These are phyloP conservation scores for Parapristionchus giblindavisi DNA, from an alignment of 2,888 invertebrate species.

Conservation along the genomic window DNA sequence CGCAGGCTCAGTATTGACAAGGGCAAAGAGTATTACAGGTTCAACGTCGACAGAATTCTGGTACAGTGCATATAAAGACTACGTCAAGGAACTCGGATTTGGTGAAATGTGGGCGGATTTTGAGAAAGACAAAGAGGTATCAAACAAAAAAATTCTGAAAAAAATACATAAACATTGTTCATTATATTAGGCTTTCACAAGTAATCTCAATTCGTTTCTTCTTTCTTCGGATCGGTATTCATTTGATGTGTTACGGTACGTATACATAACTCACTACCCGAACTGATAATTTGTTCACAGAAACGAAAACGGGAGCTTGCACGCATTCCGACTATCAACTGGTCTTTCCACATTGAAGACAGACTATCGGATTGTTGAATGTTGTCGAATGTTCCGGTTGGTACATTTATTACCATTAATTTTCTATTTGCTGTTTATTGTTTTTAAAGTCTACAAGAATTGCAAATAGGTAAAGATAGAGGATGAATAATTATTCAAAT, in stretches of 20 bases:
- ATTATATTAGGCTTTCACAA: conserved; percentile 53
- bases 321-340: conserved; percentile 56
- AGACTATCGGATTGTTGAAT: conserved; percentile 53
- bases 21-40: conserved; percentile 31
- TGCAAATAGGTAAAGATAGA: not conserved
- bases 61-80: conserved; percentile 57
- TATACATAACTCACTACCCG: not conserved
- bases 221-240: conserved; percentile 56
- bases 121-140: conserved; percentile 50
- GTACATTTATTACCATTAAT: no score
- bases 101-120: conserved; percentile 46
- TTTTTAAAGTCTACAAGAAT: not conserved
- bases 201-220: conserved; percentile 53
- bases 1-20: not conserved
- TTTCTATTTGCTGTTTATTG: no score
- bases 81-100: conserved; percentile 56
- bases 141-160: not conserved
- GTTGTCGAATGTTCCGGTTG: conserved; percentile 53
- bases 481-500: not conserved
- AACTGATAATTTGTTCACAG: not conserved
- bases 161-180: not conserved
- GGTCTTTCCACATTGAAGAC: conserved; percentile 47
- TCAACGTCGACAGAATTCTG: conserved; percentile 56
- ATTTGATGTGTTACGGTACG: conserved; percentile 52
- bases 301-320: conserved; percentile 36